Evolutionary conservation across 1,140 invertebrate genomes (phyloP), one percentile per base, ranked within the genome.

Genomic region (Drosophila fuyamai): DNA sequence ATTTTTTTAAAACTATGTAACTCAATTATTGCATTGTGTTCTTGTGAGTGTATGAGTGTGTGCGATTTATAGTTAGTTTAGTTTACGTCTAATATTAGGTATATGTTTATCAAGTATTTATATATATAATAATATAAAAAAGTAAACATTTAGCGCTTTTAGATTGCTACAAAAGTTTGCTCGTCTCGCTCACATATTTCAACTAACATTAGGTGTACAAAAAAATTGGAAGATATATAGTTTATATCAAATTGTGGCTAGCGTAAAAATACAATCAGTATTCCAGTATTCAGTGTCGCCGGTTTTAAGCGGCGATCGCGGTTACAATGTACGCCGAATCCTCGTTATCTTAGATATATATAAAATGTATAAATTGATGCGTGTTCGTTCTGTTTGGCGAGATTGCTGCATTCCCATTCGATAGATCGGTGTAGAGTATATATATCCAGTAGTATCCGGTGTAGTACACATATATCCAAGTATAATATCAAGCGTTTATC

Each of bases 181-280:
- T 72, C 75, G 54, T 65, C 73, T 43, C 35, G 73, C 60, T 73
- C 43, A 50, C 55, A 73, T 63, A 62, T 76, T 75, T 88, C 68
- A 77, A 80, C 83, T 88, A 88, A 83, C 79, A 88, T 81, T 88
- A 80, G 74, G 83, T 88, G 76, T 89, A 88, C 76, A 88, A 86
- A 86, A 78, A 83, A 88, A 72, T 86, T 83, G 81, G 77, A 85
- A 85, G 81, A 70, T 85, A 79, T 66, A 83, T 79, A 56, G 44
- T 75, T 74, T 65, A 86, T 81, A 86, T 81, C 83, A 85, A 85
- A 85, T 85, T 85, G 81, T 81, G 82, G 82, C 81, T 85, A 85
- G 82, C 81, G 76, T 85, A 78, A 85, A 84, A 85, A 85, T 81
- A 86, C 73, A 76, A 76, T 76, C 72, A 74, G 71, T 74, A 61